Percentiles rank a stretch among this genome's conserved stretches.
phyloP scores from a whole-genome alignment of 2,797 vertebrate genomes.

The Apodemus agrarius region DNA sequence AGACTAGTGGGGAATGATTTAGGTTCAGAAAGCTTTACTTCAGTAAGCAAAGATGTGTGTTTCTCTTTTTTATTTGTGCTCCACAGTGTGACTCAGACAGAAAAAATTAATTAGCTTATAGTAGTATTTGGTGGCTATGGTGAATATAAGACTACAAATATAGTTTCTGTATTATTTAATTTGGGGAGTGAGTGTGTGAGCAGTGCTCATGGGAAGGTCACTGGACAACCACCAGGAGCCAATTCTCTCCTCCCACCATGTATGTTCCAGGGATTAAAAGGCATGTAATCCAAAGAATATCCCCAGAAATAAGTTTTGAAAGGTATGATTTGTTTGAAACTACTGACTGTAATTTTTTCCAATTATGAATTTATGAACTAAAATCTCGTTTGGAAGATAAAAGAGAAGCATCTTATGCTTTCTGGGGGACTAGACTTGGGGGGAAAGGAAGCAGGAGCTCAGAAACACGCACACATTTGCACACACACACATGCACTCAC shows the following conservation, averaged over 20 bases:
- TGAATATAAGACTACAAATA: background rate
- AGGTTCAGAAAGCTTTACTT: slow-evolving; percentile 18
- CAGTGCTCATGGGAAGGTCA: background rate
- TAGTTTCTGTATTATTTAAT: background rate
- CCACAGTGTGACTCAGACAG: background rate
- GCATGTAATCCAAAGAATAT: background rate
- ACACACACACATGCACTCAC: background rate
- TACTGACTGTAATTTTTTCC: background rate
- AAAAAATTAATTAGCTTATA: background rate
- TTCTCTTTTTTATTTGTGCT: background rate
- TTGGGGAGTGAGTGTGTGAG: background rate
- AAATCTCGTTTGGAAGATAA: slow-evolving; percentile 9
- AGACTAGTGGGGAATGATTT: background rate
- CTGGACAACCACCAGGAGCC: background rate
- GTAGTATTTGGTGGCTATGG: background rate
- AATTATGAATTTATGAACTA: slow-evolving; percentile 4
- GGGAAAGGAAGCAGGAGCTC: background rate
- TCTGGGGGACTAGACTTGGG: background rate
- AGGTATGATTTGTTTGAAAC: slow-evolving; percentile 14
- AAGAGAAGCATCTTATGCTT: background rate
- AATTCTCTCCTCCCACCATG: background rate
- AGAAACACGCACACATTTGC: background rate
- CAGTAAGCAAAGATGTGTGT: background rate
- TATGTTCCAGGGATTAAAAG: background rate
- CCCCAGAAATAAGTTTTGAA: background rate